Conservation (phyloP, 2,888 invertebrate genomes). For the Pachliopta kotzebuea region DNA sequence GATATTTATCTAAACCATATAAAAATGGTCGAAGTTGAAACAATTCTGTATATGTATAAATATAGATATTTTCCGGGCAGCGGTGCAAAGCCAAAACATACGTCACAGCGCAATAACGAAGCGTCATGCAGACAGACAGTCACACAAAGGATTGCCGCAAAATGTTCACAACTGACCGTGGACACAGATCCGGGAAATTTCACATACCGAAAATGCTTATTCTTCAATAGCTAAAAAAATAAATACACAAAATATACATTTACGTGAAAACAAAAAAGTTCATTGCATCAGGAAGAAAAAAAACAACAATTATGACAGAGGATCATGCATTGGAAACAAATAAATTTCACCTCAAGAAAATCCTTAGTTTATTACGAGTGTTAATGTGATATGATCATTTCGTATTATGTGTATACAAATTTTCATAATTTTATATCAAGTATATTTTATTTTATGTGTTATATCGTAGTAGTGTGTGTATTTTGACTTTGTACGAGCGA, state of each 20-base stretch:
- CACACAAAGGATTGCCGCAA: slow-evolving; percentile 62
- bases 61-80: slow-evolving; percentile 32
- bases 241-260: slow-evolving; percentile 78
- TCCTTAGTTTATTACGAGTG: no score
- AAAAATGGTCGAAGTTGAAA: not conserved
- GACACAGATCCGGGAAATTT: slow-evolving; percentile 77
- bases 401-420: no score
- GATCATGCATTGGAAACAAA: slow-evolving; percentile 27
- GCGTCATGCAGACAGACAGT: slow-evolving; percentile 71
- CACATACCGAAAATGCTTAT: slow-evolving; percentile 80
- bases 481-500: no score
- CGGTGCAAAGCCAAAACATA: slow-evolving; percentile 31
- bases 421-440: no score
- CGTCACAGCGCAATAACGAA: slow-evolving; percentile 37
- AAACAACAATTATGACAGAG: slow-evolving; percentile 31
- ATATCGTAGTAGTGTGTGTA: no score
- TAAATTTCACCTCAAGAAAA: slow-evolving; percentile 1
- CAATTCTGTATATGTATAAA: not conserved
- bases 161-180: slow-evolving; percentile 73
- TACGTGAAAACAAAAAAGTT: slow-evolving; percentile 47
- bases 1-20: not conserved
- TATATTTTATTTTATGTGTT: no score
- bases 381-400: no score
- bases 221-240: slow-evolving; percentile 79
- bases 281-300: slow-evolving; percentile 31